Conservation (phyloP, 2,888 invertebrate species). For the Azorinus chamasolen region DNA sequence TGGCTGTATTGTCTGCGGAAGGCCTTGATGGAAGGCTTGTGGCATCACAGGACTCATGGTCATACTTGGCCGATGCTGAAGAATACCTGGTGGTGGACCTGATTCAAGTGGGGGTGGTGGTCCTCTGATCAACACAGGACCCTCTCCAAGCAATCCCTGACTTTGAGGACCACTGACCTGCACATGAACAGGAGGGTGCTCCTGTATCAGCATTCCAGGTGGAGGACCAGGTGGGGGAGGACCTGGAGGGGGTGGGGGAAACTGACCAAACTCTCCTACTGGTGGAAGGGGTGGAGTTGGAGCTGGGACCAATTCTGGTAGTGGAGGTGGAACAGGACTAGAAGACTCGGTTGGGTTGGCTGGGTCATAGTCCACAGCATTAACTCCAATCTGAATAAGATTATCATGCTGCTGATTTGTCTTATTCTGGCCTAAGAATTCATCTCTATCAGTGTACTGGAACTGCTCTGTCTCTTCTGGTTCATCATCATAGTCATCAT, state of each 20-base stretch:
- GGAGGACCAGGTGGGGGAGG: conserved; percentile 43
- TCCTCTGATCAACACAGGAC: conserved; percentile 31
- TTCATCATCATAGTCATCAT: conserved; percentile 55
- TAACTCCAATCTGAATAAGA: conserved; percentile 45
- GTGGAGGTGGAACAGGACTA: conserved; percentile 42
- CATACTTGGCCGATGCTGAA: conserved; percentile 51
- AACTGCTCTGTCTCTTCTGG: conserved; percentile 64
- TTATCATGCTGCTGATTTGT: conserved; percentile 53
- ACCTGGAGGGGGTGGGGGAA: conserved; percentile 65
- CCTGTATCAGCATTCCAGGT: conserved; percentile 42
- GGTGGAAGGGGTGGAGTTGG: conserved; percentile 54
- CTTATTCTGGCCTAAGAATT: conserved; percentile 50
- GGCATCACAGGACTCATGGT: conserved; percentile 59
- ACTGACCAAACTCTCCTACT: conserved; percentile 32
- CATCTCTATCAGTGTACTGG: conserved; percentile 63
- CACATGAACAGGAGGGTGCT: conserved; percentile 37
- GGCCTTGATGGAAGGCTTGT: conserved; percentile 60
- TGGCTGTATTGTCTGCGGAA: conserved; percentile 65
- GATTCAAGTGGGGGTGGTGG: conserved; percentile 20
- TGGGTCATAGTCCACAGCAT: conserved; percentile 64
- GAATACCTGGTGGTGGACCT: conserved; percentile 29
- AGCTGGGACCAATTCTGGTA: conserved; percentile 34
- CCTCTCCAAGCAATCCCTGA: conserved; percentile 59
- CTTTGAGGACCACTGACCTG: conserved; percentile 51
- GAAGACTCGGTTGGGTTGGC: conserved; percentile 61